These are phyloP conservation scores for Mormyrus lacerda DNA, from an alignment of 2,113 vertebrate species.

Conservation along the genomic window DNA sequence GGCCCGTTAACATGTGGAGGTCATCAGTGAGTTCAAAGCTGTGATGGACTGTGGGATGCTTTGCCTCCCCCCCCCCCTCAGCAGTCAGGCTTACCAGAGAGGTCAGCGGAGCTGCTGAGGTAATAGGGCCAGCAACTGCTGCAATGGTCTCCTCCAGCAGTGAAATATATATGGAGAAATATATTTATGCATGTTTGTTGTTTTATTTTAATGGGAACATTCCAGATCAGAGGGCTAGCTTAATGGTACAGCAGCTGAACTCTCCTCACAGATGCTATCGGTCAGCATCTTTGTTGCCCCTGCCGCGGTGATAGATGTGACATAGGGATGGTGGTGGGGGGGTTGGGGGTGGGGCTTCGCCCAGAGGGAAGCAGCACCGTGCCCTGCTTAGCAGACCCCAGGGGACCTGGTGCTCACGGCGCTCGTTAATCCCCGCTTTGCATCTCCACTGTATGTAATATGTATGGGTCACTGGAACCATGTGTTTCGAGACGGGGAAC, in stretches of 20 bases:
- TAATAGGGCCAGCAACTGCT: neutral
- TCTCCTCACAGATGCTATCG: neutral
- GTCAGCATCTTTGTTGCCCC: neutral
- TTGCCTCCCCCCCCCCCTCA: neutral
- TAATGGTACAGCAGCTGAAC: neutral
- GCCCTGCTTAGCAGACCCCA: slow-evolving; percentile 54
- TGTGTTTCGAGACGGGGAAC: slow-evolving; percentile 62
- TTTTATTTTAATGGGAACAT: neutral
- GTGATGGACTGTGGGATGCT: neutral
- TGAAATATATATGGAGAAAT: neutral
- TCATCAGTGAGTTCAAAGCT: neutral
- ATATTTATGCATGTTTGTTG: neutral
- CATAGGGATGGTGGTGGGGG: neutral
- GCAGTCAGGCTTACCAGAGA: neutral
- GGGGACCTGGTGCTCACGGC: slow-evolving; percentile 51
- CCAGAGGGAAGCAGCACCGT: slow-evolving; percentile 40
- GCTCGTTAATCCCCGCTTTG: slow-evolving; percentile 68
- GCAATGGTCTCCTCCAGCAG: neutral
- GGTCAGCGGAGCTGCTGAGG: neutral
- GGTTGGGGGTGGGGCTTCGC: slow-evolving; percentile 16
- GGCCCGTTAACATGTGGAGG: neutral
- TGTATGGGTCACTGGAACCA: slow-evolving; percentile 67
- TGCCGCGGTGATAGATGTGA: neutral
- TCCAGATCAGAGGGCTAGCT: neutral
- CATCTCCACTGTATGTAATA: slow-evolving; percentile 69